Evolutionary conservation across 2,888 invertebrate genomes (phyloP), one percentile per base, ranked within the genome.

Genomic region (Lasioglossum villosulum): DNA sequence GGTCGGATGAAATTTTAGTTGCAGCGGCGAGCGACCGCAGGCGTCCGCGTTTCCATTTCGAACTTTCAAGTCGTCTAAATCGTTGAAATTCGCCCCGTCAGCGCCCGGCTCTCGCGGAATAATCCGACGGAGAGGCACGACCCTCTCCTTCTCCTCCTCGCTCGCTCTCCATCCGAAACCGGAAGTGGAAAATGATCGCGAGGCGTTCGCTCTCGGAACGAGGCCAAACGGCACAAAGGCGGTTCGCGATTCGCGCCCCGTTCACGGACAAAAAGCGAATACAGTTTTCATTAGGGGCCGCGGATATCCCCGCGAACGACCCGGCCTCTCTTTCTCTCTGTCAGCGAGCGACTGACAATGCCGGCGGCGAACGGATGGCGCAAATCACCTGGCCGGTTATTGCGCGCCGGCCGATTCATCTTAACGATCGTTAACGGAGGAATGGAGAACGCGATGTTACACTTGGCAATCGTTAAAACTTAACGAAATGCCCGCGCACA

Each of bases 401-500:
- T 82, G 75, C 78, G 79, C 75, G 27, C 79, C 73, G 75, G 80
- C 73, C 90, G 90, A 90, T 90, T 86, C 89, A 52, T 88, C 88
- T 87, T 86, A 89, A 89, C 86, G 89, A 86, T 80, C 87, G 87
- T 86, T 89, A 84, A 85, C 88, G 77, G 74, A 73, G 79, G 88
- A 85, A 87, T 75, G 84, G 89, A 83, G 89, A 86, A 83, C 82
- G 89, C 87, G 86, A 90, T 90, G 90, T 89, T 90, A 87, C 90
- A 89, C 90, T 89, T 83, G 89, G 82, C 89, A 89, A 89, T 90
- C 90, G 90, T 90, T 90, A 90, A 90, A 89, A 89, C 89, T 90
- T 90, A 89, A 90, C 90, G 87, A 90, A 90, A 90, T 87, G 87
- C 87, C 59, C 30, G 30, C 12, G 19, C 73, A 3, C 56, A n/a